Base-by-base conservation (phyloP, 1,140 invertebrate genomes). In the Andrena cerasifolii region DNA sequence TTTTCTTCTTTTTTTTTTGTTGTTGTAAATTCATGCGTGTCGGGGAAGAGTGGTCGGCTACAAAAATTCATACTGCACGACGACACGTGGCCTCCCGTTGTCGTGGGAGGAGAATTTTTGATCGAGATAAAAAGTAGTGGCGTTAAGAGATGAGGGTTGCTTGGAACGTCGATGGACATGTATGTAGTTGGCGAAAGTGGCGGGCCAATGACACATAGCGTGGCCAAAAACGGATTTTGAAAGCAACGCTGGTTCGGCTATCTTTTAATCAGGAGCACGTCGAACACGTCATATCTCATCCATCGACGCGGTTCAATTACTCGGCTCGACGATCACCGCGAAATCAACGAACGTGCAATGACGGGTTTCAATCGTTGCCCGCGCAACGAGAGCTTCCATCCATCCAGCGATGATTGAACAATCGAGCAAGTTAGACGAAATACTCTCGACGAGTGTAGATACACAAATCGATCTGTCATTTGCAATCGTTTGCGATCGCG, bases 241-340 rank as follows among this genome's bases (percentile, higher is more conserved):
- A n/a, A n/a, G 7, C 14, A 21, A 31, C 8, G 28, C n/a, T 16
- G 12, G 24, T 66, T 75, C 45, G 28, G 58, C 33, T 58, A 67
- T 59, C 45, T 83, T 82, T 83, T 83, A 83, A 82, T 82, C 62
- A 54, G 16, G 40, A 36, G 78, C 74, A 72, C 61, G 79, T 74
- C 67, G 49, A 68, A 56, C 78, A 58, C 49, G 63, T 78, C 80
- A 66, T 68, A 74, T 65, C 63, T 83, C 80, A 74, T 75, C 76
- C 59, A 71, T 62, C 76, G 61, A 65, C 76, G 59, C 62, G 71
- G 70, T 80, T 72, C 80, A 84, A 83, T 84, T 84, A 83, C 77
- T 61, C 47, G 49, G 51, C 65, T 36, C 75, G 66, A 16, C 80
- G 74, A 73, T 78, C 67, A 68, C 58, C 62, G 28, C 43, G 53